These are phyloP conservation scores for Hystrix cristata DNA, from an alignment of 2,113 vertebrate genomes.

Conservation along the genomic window DNA sequence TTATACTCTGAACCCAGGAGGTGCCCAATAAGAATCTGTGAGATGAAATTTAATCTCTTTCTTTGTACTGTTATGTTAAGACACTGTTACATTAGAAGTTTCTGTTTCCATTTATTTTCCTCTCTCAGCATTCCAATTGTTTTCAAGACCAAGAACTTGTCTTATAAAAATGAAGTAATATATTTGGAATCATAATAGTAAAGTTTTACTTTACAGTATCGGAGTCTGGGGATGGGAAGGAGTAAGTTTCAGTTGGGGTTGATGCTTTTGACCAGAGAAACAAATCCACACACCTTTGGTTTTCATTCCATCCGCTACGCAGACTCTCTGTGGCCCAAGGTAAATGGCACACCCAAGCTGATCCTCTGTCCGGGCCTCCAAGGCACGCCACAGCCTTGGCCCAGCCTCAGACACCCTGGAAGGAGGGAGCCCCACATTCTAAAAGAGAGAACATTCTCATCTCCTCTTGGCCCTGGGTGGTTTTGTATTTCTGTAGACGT, in stretches of 20 bases:
- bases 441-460: not conserved
- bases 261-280: not conserved
- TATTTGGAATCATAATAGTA: conserved; percentile 43
- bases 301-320: not conserved
- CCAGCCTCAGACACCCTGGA: not conserved
- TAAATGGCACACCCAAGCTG: not conserved
- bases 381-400: not conserved
- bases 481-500: not conserved
- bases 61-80: conserved; percentile 68
- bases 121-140: conserved; percentile 26
- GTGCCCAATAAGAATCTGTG: not conserved
- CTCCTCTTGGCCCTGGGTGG: not conserved
- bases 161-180: conserved; percentile 46
- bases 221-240: not conserved
- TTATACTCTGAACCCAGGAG: not conserved
- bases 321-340: not conserved
- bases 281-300: not conserved
- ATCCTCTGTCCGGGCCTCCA: not conserved
- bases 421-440: not conserved
- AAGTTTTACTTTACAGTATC: not conserved
- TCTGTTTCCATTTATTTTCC: conserved; percentile 57
- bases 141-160: conserved; percentile 50
- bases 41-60: conserved; percentile 34
- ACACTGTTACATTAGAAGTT: not conserved
- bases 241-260: not conserved